Evolutionary conservation across 2,888 invertebrate genomes (phyloP), one percentile per base, ranked within the genome.

Genomic region (Polyommatus icarus): DNA sequence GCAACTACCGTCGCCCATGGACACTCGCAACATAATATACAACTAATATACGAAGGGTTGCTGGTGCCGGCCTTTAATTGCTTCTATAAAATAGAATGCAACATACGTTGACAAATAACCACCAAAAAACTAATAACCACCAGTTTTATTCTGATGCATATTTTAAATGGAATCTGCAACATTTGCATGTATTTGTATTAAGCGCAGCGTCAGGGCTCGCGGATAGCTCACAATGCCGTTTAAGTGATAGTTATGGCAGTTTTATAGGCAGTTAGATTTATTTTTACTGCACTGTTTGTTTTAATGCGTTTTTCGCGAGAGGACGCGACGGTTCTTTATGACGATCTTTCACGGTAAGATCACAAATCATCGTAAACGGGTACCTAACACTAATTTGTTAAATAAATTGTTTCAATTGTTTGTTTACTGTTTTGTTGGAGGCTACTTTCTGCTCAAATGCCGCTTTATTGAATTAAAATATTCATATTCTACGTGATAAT

Each of bases 251-350:
- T 94, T 94, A 94, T 94, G 92, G 92, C 92, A 91, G 86, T 90
- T 92, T 94, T 94, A 94, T 94, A 89, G 94, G 91, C 92, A 91
- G 91, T 94, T 93, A 93, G 93, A 94, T 94, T 94, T 94, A 94
- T 93, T 93, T 94, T 94, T 92, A 94, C 90, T 88, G 89, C 92
- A 89, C 88, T 92, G 91, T 94, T 94, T 93, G 94, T 94, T 94
- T 93, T 92, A 93, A 91, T 91, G 90, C 88, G 89, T 87, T 89
- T 91, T 92, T 90, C 87, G 90, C 91, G 87, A 90, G 89, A 91
- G 90, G 87, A 91, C 88, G 89, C 85, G 87, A 87, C 89, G 86
- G 89, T 85, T 89, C 88, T 87, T 87, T 88, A 88, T 86, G 87
- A 84, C 82, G 82, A 84, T 84, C 82, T 84, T 84, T 83, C 82